Base-by-base conservation (phyloP, 2,888 invertebrate species). In the Heliconius charithonia region DNA sequence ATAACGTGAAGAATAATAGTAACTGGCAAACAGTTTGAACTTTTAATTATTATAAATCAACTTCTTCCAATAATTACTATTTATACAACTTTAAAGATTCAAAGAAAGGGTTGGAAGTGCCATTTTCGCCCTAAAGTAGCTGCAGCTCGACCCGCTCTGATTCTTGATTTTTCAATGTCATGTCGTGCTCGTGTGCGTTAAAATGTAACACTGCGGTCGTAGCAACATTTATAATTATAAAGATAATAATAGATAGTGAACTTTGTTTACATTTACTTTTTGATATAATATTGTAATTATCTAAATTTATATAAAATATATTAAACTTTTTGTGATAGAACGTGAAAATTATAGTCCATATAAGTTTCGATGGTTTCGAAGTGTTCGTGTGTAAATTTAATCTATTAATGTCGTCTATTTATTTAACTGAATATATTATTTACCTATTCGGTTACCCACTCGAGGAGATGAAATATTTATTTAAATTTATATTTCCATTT, bases 141-240 rank as follows among this genome's bases (percentile, higher is more conserved):
- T 59, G 72, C 41, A 63, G 65, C 56, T 29, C 72, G 66, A 80
- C 45, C 51, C 66, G 78, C 75, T 80, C 75, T 76, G 78, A 80
- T 80, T 75, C 66, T 75, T 45, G 37, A 80, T 51, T 65, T 75
- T 72, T 75, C 75, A 80, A 80, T 80, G 75, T 80, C 75, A 80
- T 56, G 37, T 27, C 13, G 32, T 51, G 72, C 59, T 72, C 73
- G 62, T 67, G 67, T 67, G 66, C 73, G 67, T 63, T 63, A 70
- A 69, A 41, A 76, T 74, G 37, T 73, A 78, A 76, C 19, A 72
- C 56, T 78, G 75, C 63, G 75, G 27, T 56, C 80, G 75, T 82
- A 82, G 80, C 73, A 81, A 81, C 81, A 65, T 66, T 74, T 74
- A 77, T 74, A 77, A 81, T 80, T 80, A 81, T 81, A 79, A 80